Evolutionary conservation across 2,888 invertebrate species (phyloP).

Genomic region (Pelosia muscerda): DNA sequence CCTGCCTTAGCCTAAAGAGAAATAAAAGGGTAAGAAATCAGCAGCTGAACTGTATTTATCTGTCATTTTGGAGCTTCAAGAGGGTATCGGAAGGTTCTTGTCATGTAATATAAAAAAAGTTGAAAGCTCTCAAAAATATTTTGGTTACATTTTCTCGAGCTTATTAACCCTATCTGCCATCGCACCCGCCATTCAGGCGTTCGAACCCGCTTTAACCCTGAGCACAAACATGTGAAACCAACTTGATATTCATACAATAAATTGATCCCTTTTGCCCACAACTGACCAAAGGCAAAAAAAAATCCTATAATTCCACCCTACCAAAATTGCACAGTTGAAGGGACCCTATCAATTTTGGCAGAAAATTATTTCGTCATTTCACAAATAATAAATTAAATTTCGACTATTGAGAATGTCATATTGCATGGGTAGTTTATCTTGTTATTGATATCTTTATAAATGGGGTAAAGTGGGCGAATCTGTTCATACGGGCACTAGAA

Average conservation of each 20-base stretch:
- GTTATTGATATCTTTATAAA: constrained; percentile 85
- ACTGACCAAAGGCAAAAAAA: constrained; percentile 22
- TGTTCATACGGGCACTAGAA: constrained; percentile 77
- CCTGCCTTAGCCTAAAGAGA: no score
- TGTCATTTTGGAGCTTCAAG: not conserved
- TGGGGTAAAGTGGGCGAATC: constrained; percentile 81
- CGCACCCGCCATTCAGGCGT: no score
- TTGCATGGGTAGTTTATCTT: constrained; percentile 71
- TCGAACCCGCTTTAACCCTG: not conserved
- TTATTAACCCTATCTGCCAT: no score
- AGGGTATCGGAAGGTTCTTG: no score
- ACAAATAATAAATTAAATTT: constrained; percentile 82
- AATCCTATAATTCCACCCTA: constrained; percentile 28
- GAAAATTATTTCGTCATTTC: constrained; percentile 69
- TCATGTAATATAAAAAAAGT: no score
- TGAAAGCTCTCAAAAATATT: not conserved
- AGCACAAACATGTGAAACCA: not conserved
- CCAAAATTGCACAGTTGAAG: constrained; percentile 49
- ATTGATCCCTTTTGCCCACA: constrained; percentile 4
- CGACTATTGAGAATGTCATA: constrained; percentile 68
- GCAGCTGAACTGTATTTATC: not conserved
- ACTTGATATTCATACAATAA: constrained; percentile 2
- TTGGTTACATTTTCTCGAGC: not conserved
- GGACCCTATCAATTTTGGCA: constrained; percentile 65
- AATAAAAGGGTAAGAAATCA: not conserved